A percentile compares a stretch with the other conserved stretches of the same genome.
Evolutionary conservation across 2,888 invertebrate species (phyloP).

Genomic region (Ditylenchus weischeri): DNA sequence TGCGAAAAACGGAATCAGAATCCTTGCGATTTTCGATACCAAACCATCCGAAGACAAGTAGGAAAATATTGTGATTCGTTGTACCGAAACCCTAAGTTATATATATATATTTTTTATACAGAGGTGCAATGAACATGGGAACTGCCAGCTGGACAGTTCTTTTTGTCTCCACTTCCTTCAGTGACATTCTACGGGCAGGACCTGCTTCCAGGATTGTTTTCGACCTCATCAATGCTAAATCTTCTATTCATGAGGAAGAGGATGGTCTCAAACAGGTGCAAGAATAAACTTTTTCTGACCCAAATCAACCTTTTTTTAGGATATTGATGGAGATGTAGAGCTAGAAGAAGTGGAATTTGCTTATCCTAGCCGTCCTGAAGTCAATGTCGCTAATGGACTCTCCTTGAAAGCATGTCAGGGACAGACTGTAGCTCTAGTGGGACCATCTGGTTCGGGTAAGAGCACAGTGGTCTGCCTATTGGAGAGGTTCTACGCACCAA

Average conservation of each 20-base stretch:
- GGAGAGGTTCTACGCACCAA: constrained; percentile 61
- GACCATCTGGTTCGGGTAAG: constrained; percentile 61
- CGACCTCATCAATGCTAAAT: constrained; percentile 12
- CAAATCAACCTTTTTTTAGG: background rate
- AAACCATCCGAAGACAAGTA: too few species aligned
- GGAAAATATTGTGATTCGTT: too few species aligned
- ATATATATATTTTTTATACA: constrained; percentile 8
- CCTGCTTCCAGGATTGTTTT: constrained; percentile 26
- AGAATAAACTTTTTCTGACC: too few species aligned
- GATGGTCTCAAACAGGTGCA: background rate
- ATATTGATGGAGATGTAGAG: constrained; percentile 68
- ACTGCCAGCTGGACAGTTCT: constrained; percentile 23
- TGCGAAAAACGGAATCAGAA: too few species aligned
- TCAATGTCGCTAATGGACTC: constrained; percentile 65
- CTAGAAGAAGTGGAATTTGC: constrained; percentile 74
- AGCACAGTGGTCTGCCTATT: constrained; percentile 61
- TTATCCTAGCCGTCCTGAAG: constrained; percentile 77
- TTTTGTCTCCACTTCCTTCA: constrained; percentile 20
- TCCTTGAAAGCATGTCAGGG: constrained; percentile 60
- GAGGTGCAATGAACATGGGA: constrained; percentile 23
- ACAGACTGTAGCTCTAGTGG: constrained; percentile 62
- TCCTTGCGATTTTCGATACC: too few species aligned
- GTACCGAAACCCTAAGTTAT: too few species aligned
- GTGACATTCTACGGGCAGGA: constrained; percentile 27
- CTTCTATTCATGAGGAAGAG: background rate